Conservation (phyloP, 2,797 vertebrate genomes). For the Monodelphis domestica region DNA sequence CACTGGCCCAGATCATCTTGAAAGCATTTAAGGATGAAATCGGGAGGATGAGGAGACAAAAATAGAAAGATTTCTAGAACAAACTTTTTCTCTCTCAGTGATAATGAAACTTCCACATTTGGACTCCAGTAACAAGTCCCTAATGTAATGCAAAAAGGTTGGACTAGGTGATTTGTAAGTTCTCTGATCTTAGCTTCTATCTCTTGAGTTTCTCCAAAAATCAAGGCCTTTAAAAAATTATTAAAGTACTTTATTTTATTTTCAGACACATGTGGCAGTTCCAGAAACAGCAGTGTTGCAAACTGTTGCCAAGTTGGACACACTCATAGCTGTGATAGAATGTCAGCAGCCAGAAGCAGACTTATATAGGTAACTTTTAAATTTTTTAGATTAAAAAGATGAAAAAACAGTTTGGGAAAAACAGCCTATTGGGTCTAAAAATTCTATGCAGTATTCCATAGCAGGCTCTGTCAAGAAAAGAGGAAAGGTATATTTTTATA, state of each 20-base stretch:
- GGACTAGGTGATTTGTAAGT: constrained; percentile 10
- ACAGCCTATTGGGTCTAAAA: background rate
- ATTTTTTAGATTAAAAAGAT: background rate
- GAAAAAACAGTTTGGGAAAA: background rate
- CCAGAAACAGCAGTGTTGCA: constrained; percentile 95
- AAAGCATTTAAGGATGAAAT: background rate
- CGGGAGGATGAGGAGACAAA: background rate
- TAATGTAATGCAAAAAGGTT: background rate
- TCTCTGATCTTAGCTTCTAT: background rate
- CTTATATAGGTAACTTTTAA: constrained; percentile 91
- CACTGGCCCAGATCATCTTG: background rate
- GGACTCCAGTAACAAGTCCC: background rate
- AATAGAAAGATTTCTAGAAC: background rate
- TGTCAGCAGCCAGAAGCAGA: constrained; percentile 98
- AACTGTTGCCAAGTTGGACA: constrained; percentile 93
- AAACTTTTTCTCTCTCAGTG: no score
- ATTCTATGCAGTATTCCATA: no score
- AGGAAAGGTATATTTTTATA: background rate
- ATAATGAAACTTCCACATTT: no score
- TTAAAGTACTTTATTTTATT: constrained; percentile 53
- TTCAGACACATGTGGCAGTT: constrained; percentile 93
- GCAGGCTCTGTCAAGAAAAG: background rate
- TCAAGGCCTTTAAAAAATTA: background rate
- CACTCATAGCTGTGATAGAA: constrained; percentile 94
- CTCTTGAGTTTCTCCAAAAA: background rate